A percentile compares a stretch with the other conserved stretches of the same genome.
Evolutionary conservation across 2,113 vertebrate genomes (phyloP).

Genomic region (Leptocoma aspasia): DNA sequence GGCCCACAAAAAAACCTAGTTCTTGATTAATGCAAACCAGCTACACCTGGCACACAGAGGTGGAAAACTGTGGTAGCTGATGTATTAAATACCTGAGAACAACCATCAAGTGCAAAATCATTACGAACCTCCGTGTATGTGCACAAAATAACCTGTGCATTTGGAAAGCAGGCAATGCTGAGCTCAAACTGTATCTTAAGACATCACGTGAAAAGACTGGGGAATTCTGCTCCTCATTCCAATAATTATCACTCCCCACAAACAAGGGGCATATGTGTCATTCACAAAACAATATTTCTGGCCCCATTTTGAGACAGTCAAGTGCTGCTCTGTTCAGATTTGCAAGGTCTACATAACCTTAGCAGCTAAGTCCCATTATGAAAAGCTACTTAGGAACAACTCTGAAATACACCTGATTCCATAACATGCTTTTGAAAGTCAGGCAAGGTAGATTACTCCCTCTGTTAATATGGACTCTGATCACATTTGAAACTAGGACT

Average conservation of each 20-base stretch:
- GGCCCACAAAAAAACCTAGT: neutral
- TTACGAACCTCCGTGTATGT: fast-evolving
- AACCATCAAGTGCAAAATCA: neutral
- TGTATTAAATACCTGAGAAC: neutral
- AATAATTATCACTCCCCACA: neutral
- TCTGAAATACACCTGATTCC: neutral
- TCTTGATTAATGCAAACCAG: neutral
- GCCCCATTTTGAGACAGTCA: neutral
- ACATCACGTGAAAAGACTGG: fast-evolving
- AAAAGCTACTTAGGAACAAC: neutral
- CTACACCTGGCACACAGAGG: neutral
- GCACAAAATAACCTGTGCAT: neutral
- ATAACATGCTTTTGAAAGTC: neutral
- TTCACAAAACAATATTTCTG: neutral
- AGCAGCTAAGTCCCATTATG: neutral
- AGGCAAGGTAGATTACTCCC: neutral
- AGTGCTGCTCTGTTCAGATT: neutral
- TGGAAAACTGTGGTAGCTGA: neutral
- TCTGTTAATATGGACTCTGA: neutral
- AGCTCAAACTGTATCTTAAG: neutral
- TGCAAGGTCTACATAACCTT: neutral
- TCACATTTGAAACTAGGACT: neutral
- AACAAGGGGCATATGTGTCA: neutral
- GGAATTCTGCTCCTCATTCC: neutral
- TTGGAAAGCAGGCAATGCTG: neutral